phyloP scores from a whole-genome alignment of 1,140 invertebrate genomes.

The Andrena cerasifolii region DNA sequence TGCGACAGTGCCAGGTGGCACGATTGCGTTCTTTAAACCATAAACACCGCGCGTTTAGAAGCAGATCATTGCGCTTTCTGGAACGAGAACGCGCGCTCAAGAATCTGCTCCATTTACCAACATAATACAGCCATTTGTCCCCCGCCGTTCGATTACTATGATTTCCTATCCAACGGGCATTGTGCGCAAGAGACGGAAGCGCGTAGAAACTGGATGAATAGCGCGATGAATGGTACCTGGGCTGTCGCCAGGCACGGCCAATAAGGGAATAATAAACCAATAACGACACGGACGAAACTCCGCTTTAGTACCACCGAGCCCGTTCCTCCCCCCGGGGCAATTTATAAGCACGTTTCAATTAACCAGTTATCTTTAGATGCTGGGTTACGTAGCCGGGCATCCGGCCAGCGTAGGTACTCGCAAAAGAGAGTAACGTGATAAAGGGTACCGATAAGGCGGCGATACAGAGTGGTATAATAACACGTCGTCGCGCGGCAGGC shows the following conservation, averaged over 20 bases:
- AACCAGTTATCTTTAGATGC: conserved; percentile 21
- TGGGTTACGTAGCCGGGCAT: neutral
- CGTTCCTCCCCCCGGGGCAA: neutral
- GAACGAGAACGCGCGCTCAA: neutral
- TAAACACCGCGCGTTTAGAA: neutral
- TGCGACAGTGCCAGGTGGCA: neutral
- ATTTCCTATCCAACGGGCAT: neutral
- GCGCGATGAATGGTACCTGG: neutral
- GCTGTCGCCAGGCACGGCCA: neutral
- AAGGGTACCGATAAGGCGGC: neutral
- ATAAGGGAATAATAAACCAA: conserved; percentile 10
- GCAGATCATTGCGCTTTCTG: neutral
- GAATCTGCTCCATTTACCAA: neutral
- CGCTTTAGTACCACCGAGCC: neutral
- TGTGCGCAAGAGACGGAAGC: conserved; percentile 4
- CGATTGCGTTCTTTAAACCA: neutral
- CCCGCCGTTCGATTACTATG: neutral
- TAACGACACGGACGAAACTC: conserved; percentile 13
- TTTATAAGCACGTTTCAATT: conserved; percentile 40
- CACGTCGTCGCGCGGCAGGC: neutral
- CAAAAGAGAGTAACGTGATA: neutral
- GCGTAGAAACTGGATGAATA: conserved; percentile 7
- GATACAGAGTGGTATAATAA: neutral
- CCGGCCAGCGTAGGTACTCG: neutral
- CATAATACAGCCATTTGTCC: neutral